These are phyloP conservation scores for Jaculus jaculus DNA, from an alignment of 2,113 vertebrate species.

Conservation along the genomic window DNA sequence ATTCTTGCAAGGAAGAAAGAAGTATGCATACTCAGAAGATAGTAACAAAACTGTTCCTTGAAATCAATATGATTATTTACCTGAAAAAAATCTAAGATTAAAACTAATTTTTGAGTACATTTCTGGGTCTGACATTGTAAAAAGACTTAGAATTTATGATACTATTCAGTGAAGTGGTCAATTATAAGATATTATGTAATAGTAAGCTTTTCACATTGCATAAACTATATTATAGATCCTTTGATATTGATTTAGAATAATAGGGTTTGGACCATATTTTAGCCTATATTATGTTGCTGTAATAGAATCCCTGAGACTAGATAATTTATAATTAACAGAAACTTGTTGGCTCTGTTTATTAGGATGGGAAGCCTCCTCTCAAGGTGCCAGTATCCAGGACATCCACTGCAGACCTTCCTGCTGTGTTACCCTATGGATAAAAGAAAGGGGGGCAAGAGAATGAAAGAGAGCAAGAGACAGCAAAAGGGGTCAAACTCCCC, in stretches of 20 bases:
- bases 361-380: background rate
- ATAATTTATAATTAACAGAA: background rate
- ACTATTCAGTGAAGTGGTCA: background rate
- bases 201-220: conserved; percentile 8
- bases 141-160: conserved; percentile 21
- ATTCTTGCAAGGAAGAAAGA: background rate
- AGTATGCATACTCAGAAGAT: background rate
- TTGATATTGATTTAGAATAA: background rate
- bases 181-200: background rate
- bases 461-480: background rate
- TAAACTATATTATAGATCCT: background rate
- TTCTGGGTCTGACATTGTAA: background rate
- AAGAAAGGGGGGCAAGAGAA: background rate
- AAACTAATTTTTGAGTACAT: background rate
- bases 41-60: background rate
- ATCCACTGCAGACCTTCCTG: background rate
- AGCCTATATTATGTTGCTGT: background rate
- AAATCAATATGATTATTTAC: conserved; percentile 13
- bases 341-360: background rate
- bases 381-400: background rate
- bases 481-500: background rate
- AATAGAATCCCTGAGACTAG: background rate
- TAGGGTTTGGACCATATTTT: background rate
- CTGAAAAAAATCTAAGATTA: background rate
- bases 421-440: background rate